Evolutionary conservation across 1,140 invertebrate species (phyloP), one percentile per base, ranked within the genome.

Genomic region (Tigriopus japonicus): DNA sequence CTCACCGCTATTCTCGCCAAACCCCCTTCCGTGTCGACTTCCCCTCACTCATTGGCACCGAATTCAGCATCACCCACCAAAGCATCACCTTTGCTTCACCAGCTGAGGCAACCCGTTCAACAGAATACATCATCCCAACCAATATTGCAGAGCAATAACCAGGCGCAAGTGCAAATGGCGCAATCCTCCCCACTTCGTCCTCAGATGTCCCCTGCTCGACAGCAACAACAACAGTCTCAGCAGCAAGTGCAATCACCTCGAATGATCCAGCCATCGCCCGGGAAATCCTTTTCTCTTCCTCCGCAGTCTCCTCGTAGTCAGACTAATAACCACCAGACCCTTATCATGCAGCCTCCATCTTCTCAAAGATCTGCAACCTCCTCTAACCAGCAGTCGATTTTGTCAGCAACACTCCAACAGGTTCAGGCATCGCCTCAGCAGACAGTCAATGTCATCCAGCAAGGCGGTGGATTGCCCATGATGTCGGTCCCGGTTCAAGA

Each of bases 11-110:
- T 60, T 5, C 43, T 60, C 6, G 12, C 59, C 6, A 60, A 60
- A 14, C 59, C 59, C 10, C 12, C 12, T 35, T 43, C 15, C 10
- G 54, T 28, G 17, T 19, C 28, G n/a, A 17, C 54, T 24, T 12
- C 52, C 12, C 19, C 52, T 9, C 9, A 19, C 21, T 19, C 21
- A 12, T 19, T 35, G 10, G 13, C 14, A 10, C 40, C 54, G 12
- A 10, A 43, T 12, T 12, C 15, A 15, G 42, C 10, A 10, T 52
- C 52, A 24, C 54, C 54, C 6, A 60, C 43, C 6, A 60, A 60
- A 52, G 45, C 45, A 23, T 60, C 59, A 35, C 59, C 59, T 53
- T 19, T 60, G 23, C 17, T 60, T 12, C 59, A 60, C 15, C 59
- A 60, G 21, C 45, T 60, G 9, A 42, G 53, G 24, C 59, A 58